Evolutionary conservation across 2,797 vertebrate genomes (phyloP).

Genomic region (Epinephelus malabaricus): DNA sequence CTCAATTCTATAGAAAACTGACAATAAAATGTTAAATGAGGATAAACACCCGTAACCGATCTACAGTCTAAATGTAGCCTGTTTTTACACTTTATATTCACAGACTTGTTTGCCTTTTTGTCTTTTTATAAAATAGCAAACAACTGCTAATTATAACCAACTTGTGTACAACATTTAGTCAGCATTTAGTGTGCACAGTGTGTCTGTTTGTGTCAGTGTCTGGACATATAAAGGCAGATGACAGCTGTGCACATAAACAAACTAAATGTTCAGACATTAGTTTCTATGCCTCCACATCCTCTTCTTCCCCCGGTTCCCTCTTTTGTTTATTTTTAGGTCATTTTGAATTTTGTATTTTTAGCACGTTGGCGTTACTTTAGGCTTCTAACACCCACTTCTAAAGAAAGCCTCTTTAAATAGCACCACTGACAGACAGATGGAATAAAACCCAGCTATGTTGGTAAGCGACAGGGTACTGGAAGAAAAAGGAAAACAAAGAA

Average conservation of each 20-base stretch:
- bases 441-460: constrained; percentile 59
- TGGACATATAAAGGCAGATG: constrained; percentile 11
- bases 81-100: not conserved
- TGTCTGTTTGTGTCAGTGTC: not conserved
- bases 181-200: not conserved
- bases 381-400: constrained; percentile 45
- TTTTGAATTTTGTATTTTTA: constrained; percentile 69
- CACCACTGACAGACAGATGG: constrained; percentile 64
- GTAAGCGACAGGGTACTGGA: constrained; percentile 46
- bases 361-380: constrained; percentile 39
- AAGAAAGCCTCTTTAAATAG: constrained; percentile 71
- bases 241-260: constrained; percentile 43
- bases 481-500: constrained; percentile 72
- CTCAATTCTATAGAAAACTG: not conserved
- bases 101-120: not conserved
- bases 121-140: not conserved
- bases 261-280: constrained; percentile 54
- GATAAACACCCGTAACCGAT: not conserved
- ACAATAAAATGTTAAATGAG: not conserved
- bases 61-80: not conserved
- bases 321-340: constrained; percentile 70
- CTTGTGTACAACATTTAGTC: not conserved
- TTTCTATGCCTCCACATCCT: constrained; percentile 57
- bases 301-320: constrained; percentile 57
- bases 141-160: not conserved